Evolutionary conservation across 2,113 vertebrate species (phyloP).

Genomic region (Aptenodytes forsteri): DNA sequence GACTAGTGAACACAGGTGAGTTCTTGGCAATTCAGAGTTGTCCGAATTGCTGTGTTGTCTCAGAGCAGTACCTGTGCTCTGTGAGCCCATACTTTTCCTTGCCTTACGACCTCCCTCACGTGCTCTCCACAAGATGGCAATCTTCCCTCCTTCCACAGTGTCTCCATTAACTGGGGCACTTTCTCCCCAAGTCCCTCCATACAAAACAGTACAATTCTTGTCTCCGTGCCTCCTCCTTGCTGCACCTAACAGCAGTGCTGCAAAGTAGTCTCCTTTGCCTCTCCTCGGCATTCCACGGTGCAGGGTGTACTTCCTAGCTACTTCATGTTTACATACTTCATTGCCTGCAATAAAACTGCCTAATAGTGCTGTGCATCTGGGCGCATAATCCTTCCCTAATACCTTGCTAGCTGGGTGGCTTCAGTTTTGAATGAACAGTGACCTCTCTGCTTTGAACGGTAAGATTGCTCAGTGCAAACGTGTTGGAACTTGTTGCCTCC

Average conservation of each 20-base stretch:
- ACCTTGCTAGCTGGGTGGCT: background rate
- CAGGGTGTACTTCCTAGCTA: background rate
- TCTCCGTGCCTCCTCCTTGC: background rate
- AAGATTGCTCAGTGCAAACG: background rate
- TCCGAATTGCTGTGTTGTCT: rapidly evolving
- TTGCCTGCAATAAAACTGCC: background rate
- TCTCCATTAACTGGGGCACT: background rate
- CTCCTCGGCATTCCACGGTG: background rate
- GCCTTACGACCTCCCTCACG: background rate
- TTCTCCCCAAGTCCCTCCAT: background rate
- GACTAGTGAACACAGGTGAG: too few relatives aligned
- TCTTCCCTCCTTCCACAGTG: background rate
- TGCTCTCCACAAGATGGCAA: slow-evolving; percentile 44
- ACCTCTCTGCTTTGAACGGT: background rate
- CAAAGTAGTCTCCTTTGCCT: background rate
- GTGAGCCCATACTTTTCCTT: background rate
- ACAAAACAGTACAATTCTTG: background rate
- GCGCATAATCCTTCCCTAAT: background rate
- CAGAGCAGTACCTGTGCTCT: background rate
- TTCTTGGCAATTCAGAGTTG: background rate
- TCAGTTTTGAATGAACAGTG: background rate
- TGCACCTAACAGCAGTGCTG: background rate
- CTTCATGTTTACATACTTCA: background rate
- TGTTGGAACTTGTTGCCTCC: background rate
- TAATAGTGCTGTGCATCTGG: too few relatives aligned